Conservation (phyloP, 2,888 invertebrate species). For the Cactoblastis cactorum region DNA sequence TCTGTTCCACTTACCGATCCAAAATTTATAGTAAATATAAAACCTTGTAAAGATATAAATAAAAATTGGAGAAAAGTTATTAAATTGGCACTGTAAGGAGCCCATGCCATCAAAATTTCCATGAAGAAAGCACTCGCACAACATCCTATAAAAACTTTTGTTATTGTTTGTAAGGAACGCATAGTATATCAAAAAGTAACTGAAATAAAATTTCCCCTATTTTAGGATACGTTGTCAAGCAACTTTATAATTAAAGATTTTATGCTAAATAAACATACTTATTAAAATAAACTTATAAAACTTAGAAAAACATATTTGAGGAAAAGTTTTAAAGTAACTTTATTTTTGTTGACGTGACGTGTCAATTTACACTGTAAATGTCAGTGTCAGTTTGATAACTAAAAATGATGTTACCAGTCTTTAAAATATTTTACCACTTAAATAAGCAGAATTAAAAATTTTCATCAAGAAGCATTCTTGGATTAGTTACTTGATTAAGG, state of each 20-base stretch:
- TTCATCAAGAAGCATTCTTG: too few relatives aligned
- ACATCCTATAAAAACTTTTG: constrained; percentile 59
- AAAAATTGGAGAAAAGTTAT: constrained; percentile 67
- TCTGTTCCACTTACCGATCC: constrained; percentile 40
- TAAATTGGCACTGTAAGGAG: constrained; percentile 57
- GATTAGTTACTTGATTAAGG: too few relatives aligned
- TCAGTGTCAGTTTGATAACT: too few relatives aligned
- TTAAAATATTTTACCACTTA: too few relatives aligned
- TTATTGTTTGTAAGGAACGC: constrained; percentile 38
- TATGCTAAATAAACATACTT: too few relatives aligned
- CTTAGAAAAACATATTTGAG: background rate
- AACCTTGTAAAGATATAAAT: constrained; percentile 58
- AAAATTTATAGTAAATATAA: constrained; percentile 49
- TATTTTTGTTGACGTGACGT: background rate
- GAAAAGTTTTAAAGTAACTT: background rate
- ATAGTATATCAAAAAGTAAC: constrained; percentile 29
- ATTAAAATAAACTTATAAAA: background rate
- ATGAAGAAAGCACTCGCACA: constrained; percentile 63
- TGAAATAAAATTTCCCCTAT: too few relatives aligned
- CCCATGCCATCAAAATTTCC: constrained; percentile 65
- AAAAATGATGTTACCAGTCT: too few relatives aligned
- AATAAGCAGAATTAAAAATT: too few relatives aligned
- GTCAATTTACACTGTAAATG: too few relatives aligned
- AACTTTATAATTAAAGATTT: too few relatives aligned
- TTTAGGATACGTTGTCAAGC: background rate